phyloP scores from a whole-genome alignment of 2,888 invertebrate species.

The Nephrotoma appendiculata region DNA sequence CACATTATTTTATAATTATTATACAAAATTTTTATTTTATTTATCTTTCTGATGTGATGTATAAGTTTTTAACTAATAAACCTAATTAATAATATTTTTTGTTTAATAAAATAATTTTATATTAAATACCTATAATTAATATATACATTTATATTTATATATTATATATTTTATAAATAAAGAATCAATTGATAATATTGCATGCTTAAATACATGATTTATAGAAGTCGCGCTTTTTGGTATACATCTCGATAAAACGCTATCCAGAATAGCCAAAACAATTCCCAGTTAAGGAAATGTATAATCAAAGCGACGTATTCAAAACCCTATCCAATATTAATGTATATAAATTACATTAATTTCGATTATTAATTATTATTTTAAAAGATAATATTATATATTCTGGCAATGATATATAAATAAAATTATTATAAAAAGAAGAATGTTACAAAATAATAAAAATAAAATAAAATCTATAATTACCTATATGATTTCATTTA shows the following conservation, averaged over 20 bases:
- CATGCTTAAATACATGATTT: not conserved
- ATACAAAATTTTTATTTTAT: not conserved
- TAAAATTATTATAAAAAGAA: not conserved
- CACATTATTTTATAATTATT: not conserved
- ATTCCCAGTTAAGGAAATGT: too few relatives aligned
- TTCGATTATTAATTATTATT: not conserved
- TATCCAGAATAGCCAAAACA: not conserved
- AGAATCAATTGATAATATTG: not conserved
- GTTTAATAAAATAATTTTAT: not conserved
- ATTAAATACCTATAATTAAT: not conserved
- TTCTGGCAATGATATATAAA: not conserved
- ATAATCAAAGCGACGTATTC: not conserved
- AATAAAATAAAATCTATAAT: not conserved
- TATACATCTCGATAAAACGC: not conserved
- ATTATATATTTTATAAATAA: not conserved
- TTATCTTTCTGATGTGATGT: not conserved
- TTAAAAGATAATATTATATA: not conserved
- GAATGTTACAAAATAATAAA: not conserved
- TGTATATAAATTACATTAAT: not conserved
- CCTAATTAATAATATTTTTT: not conserved
- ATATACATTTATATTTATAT: not conserved
- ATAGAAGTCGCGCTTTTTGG: not conserved
- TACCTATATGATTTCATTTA: not conserved
- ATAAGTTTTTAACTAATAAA: not conserved
- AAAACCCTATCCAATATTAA: not conserved